Percentiles rank a stretch among this genome's conserved stretches.
These are phyloP conservation scores for Lissonota sp. DNA, from an alignment of 2,888 invertebrate genomes.

Conservation along the genomic window DNA sequence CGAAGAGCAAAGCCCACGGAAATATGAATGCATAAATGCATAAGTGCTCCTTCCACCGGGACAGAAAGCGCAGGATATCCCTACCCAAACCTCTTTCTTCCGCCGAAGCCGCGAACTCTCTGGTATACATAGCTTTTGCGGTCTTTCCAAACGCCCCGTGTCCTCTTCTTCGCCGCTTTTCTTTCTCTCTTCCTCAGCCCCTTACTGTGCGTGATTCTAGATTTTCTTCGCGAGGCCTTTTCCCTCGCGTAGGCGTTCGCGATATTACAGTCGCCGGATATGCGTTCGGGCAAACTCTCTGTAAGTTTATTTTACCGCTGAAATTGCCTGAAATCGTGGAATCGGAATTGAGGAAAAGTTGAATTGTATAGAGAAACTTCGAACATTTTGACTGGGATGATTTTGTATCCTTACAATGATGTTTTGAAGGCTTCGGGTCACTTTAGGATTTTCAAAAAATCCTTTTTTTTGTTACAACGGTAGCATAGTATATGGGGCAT, in stretches of 20 bases:
- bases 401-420: too few species aligned
- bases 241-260: constrained; percentile 19
- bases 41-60: constrained; percentile 77
- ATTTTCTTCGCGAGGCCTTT: constrained; percentile 65
- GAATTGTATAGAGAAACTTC: constrained; percentile 59
- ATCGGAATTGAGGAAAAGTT: constrained; percentile 57
- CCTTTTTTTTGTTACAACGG: not conserved
- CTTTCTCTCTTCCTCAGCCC: constrained; percentile 57
- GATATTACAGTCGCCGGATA: constrained; percentile 8
- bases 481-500: not conserved
- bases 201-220: constrained; percentile 69
- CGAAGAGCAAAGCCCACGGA: constrained; percentile 77
- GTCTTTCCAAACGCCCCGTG: constrained; percentile 49
- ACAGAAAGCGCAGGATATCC: constrained; percentile 61
- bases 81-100: constrained; percentile 37
- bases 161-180: constrained; percentile 36
- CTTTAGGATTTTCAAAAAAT: too few species aligned
- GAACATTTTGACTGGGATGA: too few species aligned
- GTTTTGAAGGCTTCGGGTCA: too few species aligned
- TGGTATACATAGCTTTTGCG: constrained; percentile 53
- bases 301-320: constrained; percentile 11
- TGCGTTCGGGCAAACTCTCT: constrained; percentile 5
- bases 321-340: constrained; percentile 50
- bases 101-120: constrained; percentile 62
- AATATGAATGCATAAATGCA: constrained; percentile 84